Conservation (phyloP, 2,888 invertebrate species). For the Epinotia bilunana region DNA sequence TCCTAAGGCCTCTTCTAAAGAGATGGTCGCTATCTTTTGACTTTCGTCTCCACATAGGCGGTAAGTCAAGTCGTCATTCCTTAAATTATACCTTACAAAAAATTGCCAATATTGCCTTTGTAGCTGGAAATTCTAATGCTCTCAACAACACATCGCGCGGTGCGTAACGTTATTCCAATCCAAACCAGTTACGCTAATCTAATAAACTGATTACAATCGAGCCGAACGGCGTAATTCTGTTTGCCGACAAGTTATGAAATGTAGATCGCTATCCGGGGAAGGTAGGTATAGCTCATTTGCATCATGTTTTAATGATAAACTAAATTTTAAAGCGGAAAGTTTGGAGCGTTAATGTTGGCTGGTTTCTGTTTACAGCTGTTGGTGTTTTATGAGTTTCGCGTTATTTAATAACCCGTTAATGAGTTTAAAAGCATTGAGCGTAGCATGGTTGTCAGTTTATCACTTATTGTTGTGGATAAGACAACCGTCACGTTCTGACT, state of each 20-base stretch:
- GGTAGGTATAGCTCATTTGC: slow-evolving; percentile 8
- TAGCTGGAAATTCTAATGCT: too few species aligned
- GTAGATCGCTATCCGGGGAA: slow-evolving; percentile 33
- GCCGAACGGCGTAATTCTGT: slow-evolving; percentile 37
- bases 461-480: too few species aligned
- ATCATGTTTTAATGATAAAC: slow-evolving; percentile 37
- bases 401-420: slow-evolving; percentile 1
- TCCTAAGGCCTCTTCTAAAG: too few species aligned
- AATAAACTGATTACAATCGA: slow-evolving; percentile 43
- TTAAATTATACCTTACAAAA: too few species aligned
- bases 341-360: slow-evolving; percentile 6
- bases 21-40: too few species aligned
- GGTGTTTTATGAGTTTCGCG: slow-evolving; percentile 7
- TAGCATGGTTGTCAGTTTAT: too few species aligned
- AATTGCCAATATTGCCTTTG: too few species aligned
- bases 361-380: slow-evolving; percentile 7
- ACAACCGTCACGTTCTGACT: too few species aligned
- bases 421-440: background rate
- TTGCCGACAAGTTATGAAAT: slow-evolving; percentile 39
- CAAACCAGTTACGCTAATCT: slow-evolving; percentile 24
- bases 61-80: too few species aligned
- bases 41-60: too few species aligned
- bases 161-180: slow-evolving; percentile 22
- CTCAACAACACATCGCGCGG: too few species aligned
- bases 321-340: slow-evolving; percentile 19